Conservation (phyloP, 2,797 vertebrate species). For the Falco rusticolus region DNA sequence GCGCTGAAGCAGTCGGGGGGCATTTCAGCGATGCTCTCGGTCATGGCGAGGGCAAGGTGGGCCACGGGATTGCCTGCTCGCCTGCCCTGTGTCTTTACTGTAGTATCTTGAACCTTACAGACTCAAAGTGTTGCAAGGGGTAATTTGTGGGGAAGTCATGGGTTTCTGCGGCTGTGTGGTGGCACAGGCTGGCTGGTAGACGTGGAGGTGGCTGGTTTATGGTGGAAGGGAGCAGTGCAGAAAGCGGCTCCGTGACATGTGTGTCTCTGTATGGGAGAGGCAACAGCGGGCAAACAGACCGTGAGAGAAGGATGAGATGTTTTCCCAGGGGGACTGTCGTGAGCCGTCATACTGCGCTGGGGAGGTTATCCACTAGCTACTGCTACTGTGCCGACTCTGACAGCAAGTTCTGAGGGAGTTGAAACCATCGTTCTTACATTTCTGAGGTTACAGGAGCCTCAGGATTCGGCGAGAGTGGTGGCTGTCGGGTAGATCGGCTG, state of each 20-base stretch:
- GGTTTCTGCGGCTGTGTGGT: not conserved
- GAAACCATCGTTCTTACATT: fast-evolving
- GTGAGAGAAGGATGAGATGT: not conserved
- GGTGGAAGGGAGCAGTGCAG: not conserved
- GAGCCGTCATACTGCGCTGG: fast-evolving
- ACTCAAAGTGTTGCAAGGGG: not conserved
- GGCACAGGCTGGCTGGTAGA: not conserved
- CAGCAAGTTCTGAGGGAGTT: not conserved
- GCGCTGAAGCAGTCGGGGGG: not conserved
- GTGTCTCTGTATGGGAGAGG: not conserved
- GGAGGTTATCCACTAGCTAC: not conserved
- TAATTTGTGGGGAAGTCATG: not conserved
- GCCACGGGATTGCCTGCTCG: not conserved
- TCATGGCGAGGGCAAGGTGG: fast-evolving
- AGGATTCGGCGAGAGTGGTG: not conserved
- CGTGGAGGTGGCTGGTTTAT: not conserved
- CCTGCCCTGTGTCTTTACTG: not conserved
- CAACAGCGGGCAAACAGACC: too few species aligned
- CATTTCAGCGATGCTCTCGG: not conserved
- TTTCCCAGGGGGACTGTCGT: too few species aligned
- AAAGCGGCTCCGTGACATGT: fast-evolving
- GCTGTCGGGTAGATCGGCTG: not conserved
- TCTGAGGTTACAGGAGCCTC: not conserved
- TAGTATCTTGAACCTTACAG: not conserved
- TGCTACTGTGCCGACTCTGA: not conserved